phyloP scores from a whole-genome alignment of 2,888 invertebrate species.

The Synanthedon formicaeformis region DNA sequence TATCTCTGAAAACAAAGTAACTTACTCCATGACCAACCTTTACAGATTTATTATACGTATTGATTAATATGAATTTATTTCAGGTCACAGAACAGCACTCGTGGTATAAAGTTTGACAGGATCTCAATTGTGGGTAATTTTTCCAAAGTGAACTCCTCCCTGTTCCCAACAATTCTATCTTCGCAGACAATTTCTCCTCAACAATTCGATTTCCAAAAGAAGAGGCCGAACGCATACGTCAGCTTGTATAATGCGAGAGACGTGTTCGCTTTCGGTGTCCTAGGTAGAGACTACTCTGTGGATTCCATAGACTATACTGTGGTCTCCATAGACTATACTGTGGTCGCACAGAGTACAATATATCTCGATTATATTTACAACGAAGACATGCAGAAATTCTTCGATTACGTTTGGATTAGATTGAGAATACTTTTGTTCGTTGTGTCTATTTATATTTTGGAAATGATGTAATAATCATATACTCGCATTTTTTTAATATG shows the following conservation, averaged over 20 bases:
- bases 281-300: constrained; percentile 31
- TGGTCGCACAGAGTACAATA: not conserved
- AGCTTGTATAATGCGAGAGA: constrained; percentile 21
- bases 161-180: constrained; percentile 37
- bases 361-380: constrained; percentile 19
- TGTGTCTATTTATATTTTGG: constrained; percentile 55
- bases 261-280: constrained; percentile 34
- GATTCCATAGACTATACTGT: constrained; percentile 20
- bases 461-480: constrained; percentile 44
- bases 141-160: constrained; percentile 18
- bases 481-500: not conserved
- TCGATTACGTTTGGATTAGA: constrained; percentile 57
- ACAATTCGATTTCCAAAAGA: constrained; percentile 20
- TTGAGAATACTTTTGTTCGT: constrained; percentile 42
- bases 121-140: constrained; percentile 35
- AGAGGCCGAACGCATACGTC: constrained; percentile 16
- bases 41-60: too few species aligned
- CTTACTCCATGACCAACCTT: too few species aligned
- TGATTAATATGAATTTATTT: too few species aligned
- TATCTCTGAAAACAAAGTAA: too few species aligned
- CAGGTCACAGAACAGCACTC: constrained; percentile 31
- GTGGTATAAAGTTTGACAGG: constrained; percentile 27
- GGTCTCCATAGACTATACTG: constrained; percentile 9
- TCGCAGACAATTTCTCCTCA: constrained; percentile 13
- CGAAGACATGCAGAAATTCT: constrained; percentile 41